Conservation (phyloP, 2,113 vertebrate species). For the Rhinogobius similis region DNA sequence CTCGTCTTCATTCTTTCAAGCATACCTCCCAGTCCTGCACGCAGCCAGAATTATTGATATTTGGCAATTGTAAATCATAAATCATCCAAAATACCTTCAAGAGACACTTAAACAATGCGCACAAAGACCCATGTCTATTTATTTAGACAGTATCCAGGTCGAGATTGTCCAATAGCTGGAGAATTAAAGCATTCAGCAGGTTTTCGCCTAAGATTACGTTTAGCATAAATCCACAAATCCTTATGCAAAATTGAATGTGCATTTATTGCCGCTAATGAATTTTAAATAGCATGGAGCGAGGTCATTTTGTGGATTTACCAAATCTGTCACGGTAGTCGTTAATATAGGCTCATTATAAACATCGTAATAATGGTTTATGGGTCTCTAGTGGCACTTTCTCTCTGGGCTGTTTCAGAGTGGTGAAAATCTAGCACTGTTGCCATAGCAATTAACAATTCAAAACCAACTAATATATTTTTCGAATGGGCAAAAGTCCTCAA, state of each 20-base stretch:
- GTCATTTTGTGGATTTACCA: neutral
- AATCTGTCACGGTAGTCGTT: neutral
- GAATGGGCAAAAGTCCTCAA: no score
- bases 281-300: neutral
- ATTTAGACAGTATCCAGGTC: no score
- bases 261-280: neutral
- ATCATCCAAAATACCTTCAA: no score
- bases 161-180: no score
- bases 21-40: no score
- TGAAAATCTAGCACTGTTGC: neutral
- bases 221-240: neutral
- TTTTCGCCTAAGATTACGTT: no score
- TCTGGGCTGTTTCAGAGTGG: neutral
- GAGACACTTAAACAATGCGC: no score
- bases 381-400: neutral
- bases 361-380: neutral
- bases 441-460: neutral
- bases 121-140: neutral
- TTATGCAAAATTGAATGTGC: neutral
- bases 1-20: no score
- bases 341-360: neutral
- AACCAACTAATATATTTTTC: no score
- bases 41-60: no score
- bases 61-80: no score
- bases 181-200: no score